Base-by-base conservation (phyloP, 2,797 vertebrate species). In the Phoxinus dragarum region DNA sequence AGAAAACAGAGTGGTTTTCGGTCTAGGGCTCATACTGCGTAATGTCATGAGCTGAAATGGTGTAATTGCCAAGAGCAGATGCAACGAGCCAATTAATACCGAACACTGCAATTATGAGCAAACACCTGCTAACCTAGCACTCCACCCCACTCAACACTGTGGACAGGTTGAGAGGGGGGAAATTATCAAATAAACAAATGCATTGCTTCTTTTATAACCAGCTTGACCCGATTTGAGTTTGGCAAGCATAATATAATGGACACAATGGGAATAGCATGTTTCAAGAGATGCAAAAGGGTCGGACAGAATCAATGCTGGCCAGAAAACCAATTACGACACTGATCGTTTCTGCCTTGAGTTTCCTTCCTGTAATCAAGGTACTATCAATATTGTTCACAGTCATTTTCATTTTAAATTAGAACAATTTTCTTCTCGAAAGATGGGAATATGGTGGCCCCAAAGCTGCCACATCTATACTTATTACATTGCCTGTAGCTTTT, bases 21-120 rank as follows among this genome's bases (percentile, higher is more conserved):
- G 74, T 77, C 68, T 36, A 44, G 69, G 71, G 54, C 81, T 68
- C 78, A 74, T 1, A 34, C 23, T 83, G 83, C 42, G 75, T 74
- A 84, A 82, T 71, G 86, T 82, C 88, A 86, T 31, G 68, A 81
- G 80, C 82, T 84, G 82, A 88, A 87, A 81, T n/a, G 36, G 74
- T 82, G n/a, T 90, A 90, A 90, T 90, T 89, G 80, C 86, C 68
- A 73, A 75, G 77, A 89, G 86, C 86, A 82, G 88, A 92, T 84
- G 88, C 88, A 85, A 88, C 44, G 59, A 75, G 88, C 88, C 86
- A 84, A 89, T 92, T 90, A 89, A 84, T 86, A 81, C 86, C 74
- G 83, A 90, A 86, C 74, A 74, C 86, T 84, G 86, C 80, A 89
- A 91, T 89, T 91, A 89, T 52, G 49, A 75, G 82, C 40, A 74